A percentile compares a stretch with the other conserved stretches of the same genome.
Conservation (phyloP, 2,888 invertebrate species). For the Mechanitis mazaeus region DNA sequence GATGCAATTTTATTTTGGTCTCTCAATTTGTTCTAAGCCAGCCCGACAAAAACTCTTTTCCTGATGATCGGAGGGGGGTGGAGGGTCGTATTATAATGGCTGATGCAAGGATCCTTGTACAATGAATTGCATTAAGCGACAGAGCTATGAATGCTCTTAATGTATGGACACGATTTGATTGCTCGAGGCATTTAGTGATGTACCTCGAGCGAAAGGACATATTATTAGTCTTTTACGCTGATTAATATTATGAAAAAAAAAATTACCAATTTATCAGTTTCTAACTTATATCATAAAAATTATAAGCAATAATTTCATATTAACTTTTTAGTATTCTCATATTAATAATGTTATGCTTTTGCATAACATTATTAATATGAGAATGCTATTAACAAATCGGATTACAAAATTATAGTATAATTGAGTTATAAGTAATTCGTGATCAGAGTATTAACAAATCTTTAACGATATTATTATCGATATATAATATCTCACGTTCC, state of each 20-base stretch:
- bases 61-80: slow-evolving; percentile 12
- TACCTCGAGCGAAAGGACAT: neutral
- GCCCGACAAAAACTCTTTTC: slow-evolving; percentile 11
- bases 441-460: slow-evolving; percentile 11
- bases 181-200: slow-evolving; percentile 50
- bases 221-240: neutral
- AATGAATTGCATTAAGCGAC: slow-evolving; percentile 71
- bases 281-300: slow-evolving; percentile 20
- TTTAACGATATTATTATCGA: slow-evolving; percentile 31
- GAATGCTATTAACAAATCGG: too few species aligned
- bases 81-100: slow-evolving; percentile 39
- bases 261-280: neutral
- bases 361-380: too few species aligned
- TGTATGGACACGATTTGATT: slow-evolving; percentile 67
- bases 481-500: slow-evolving; percentile 13
- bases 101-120: slow-evolving; percentile 65
- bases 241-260: neutral
- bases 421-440: slow-evolving; percentile 1
- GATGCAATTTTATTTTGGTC: slow-evolving; percentile 20
- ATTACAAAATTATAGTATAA: neutral
- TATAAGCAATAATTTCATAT: neutral
- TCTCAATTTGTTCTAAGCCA: slow-evolving; percentile 4
- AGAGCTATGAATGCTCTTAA: slow-evolving; percentile 65
- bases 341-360: too few species aligned
- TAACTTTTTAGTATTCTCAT: too few species aligned